These are phyloP conservation scores for Atopsyche davidsoni DNA, from an alignment of 1,140 invertebrate genomes.

Conservation along the genomic window DNA sequence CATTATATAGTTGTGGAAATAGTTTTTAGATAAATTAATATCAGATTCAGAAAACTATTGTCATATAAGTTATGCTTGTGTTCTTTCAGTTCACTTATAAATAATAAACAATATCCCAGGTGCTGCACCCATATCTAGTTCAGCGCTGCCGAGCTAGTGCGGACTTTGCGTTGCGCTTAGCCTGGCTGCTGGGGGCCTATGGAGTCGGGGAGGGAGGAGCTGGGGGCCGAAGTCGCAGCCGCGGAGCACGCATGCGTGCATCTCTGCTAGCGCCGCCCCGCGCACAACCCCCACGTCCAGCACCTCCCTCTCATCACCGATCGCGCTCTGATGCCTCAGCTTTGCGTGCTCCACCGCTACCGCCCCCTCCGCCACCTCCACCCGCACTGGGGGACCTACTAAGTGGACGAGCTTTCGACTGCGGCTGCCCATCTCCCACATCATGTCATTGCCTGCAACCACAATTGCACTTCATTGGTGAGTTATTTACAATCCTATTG, in stretches of 20 bases:
- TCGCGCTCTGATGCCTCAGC: conserved; percentile 87
- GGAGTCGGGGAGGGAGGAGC: conserved; percentile 68
- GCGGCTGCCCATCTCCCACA: conserved; percentile 76
- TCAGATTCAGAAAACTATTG: neutral
- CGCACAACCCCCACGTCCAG: conserved; percentile 29
- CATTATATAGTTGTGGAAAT: too few species aligned
- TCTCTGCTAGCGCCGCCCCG: conserved; percentile 37
- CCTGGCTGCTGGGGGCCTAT: conserved; percentile 94
- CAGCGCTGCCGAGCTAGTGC: conserved; percentile 89
- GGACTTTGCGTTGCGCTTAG: conserved; percentile 92
- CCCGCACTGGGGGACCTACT: conserved; percentile 82
- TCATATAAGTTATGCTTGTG: neutral
- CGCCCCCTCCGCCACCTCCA: conserved; percentile 44
- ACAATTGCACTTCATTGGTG: conserved; percentile 29
- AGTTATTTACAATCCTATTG: neutral
- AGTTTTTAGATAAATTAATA: too few species aligned
- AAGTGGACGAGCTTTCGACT: conserved; percentile 93
- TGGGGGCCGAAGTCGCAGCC: conserved; percentile 26
- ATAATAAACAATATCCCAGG: conserved; percentile 30
- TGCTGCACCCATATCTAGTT: conserved; percentile 90
- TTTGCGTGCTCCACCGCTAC: conserved; percentile 38
- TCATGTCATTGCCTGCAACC: conserved; percentile 28
- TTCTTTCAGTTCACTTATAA: neutral
- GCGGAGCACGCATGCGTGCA: conserved; percentile 30
- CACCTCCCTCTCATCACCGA: conserved; percentile 37